Evolutionary conservation across 2,797 vertebrate genomes (phyloP).

Genomic region (Rhinoraja longicauda): DNA sequence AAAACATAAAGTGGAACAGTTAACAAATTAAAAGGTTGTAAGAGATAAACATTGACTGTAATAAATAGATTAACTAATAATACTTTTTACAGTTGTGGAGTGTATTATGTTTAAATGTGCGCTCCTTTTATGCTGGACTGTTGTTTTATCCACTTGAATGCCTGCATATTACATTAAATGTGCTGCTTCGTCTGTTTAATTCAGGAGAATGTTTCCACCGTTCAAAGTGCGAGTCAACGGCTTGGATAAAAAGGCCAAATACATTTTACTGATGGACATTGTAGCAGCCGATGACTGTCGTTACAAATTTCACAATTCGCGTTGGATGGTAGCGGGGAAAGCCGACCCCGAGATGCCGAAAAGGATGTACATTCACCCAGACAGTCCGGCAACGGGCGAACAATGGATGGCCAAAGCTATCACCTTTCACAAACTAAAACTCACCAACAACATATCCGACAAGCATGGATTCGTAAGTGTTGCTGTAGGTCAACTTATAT

Average conservation of each 20-base stretch:
- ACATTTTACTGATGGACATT: constrained; percentile 95
- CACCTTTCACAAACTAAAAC: constrained; percentile 93
- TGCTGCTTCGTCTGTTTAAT: neutral
- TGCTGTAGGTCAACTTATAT: constrained; percentile 21
- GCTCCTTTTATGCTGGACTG: neutral
- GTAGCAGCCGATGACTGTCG: constrained; percentile 94
- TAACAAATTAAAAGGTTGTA: neutral
- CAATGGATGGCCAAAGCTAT: constrained; percentile 99
- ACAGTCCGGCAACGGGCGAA: constrained; percentile 92
- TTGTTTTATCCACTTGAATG: neutral
- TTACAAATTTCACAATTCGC: constrained; percentile 96
- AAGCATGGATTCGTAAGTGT: constrained; percentile 97
- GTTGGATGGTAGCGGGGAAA: constrained; percentile 97
- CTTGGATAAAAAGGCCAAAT: constrained; percentile 95
- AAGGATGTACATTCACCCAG: constrained; percentile 96
- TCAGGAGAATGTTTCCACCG: constrained; percentile 94
- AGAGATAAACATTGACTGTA: neutral
- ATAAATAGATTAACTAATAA: neutral
- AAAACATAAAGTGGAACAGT: neutral
- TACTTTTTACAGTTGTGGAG: neutral
- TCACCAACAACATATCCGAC: constrained; percentile 98
- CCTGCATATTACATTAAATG: neutral
- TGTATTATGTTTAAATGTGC: neutral
- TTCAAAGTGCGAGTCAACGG: constrained; percentile 94
- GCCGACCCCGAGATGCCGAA: constrained; percentile 98